Evolutionary conservation across 1,140 invertebrate genomes (phyloP), one percentile per base, ranked within the genome.

Genomic region (Drosophila carrolli): DNA sequence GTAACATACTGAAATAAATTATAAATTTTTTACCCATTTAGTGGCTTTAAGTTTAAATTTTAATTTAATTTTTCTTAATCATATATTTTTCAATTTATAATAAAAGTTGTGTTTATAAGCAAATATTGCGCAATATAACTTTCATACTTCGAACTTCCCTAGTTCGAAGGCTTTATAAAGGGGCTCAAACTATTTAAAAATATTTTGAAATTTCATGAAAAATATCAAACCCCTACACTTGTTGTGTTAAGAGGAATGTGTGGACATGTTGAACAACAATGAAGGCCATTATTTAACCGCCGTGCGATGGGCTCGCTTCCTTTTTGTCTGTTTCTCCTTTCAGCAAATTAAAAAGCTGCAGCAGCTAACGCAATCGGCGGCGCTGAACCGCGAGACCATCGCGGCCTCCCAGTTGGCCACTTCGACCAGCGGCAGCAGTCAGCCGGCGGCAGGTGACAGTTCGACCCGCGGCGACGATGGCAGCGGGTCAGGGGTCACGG

Each of bases 311-410:
- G 23, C 23, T 54, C 47, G 23, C 3, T 62, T 55, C 32, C 53
- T 58, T 75, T 66, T 61, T 58, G 9, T 38, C 1, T 38, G 9
- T 14, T 75, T 23, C 46, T 56, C 53, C 55, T 71, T 80, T 32
- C 80, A 92, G 92, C 92, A 92, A 92, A 91, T 92, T 78, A 91
- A 92, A 81, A 92, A 92, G 73, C 80, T 92, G 59, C 92, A 92
- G 78, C 78, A 90, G 66, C 80, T 92, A 56, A 92, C 92, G 66
- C 91, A 92, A 81, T 92, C 88, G 47, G 92, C 92, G 63, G 88
- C 92, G 29, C 62, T 92, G 63, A 92, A 92, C 72, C 84, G 91
- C 58, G 92, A 92, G 88, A 92, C 91, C 79, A 92, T 92, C 72
- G 91, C 91, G 75, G 91, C 91, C 61, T 92, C 91, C 55, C 91